Base-by-base conservation (phyloP, 2,797 vertebrate genomes). In the Schizopygopsis pylzovi region DNA sequence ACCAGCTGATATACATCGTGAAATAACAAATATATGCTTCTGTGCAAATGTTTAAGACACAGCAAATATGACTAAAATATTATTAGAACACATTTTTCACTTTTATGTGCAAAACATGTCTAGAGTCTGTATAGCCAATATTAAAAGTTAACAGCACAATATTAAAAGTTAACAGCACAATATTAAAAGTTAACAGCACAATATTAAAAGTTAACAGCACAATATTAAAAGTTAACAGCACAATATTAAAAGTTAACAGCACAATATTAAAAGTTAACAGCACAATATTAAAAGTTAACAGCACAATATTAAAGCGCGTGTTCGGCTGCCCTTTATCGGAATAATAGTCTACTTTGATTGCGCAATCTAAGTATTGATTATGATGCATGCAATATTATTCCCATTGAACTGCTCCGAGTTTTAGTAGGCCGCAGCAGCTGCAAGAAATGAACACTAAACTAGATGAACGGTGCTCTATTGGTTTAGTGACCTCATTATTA, bases 381-480 rank as follows among this genome's bases (percentile, higher is more conserved):
- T 3, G 20, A 47, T 18, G 25, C 81, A 33, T 25, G 25, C 33
- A 16, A 25, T 39, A 45, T 49, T 18, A 47, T 83, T 61, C 45
- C 8, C 28, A 41, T 12, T 39, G 25, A 83, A 39, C 25, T 59
- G 52, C 16, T 68, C 20, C 10, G n/a, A 33, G 10, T 20, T 67
- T 12, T 20, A 61, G 18, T n/a, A 67, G 59, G 22, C 22, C 59
- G 77, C 5, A 65, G 25, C 56, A 49, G 59, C 52, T 52, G 72
- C 43, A 80, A 67, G 41, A 65, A 52, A 41, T 65, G 12, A 83
- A 76, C 43, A 25, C 71, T 76, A 12, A 76, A 83, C 82, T 39
- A n/a, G 33, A 83, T 52, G 12, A 83, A 65, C 41, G 22, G 8
- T 39, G 25, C 56, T 39, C 28, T 52, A 76, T 15, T 49, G 28